phyloP scores from a whole-genome alignment of 2,113 vertebrate genomes.

The Burhinus bistriatus region DNA sequence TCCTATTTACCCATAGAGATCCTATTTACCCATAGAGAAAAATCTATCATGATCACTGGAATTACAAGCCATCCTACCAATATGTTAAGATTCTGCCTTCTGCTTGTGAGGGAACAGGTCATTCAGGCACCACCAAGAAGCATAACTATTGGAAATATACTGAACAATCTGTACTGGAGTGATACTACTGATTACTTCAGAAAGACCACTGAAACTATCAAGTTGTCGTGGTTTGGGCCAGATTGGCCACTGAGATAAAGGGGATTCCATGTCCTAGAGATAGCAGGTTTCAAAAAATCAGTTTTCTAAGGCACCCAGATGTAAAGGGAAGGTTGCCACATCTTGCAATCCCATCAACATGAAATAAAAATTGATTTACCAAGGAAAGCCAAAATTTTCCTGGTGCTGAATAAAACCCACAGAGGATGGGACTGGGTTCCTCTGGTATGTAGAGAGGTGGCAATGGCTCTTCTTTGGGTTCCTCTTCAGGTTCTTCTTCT shows the following conservation, averaged over 20 bases:
- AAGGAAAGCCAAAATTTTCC: slow-evolving; percentile 92
- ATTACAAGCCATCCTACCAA: not conserved
- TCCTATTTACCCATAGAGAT: not conserved
- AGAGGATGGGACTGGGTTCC: slow-evolving; percentile 83
- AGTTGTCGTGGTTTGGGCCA: not conserved
- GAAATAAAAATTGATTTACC: slow-evolving; percentile 72
- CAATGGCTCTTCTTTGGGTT: slow-evolving; percentile 72
- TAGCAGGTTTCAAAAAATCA: not conserved
- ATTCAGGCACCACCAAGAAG: not conserved
- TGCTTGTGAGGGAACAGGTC: not conserved
- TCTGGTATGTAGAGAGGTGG: slow-evolving; percentile 78
- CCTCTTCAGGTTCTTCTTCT: slow-evolving; percentile 31
- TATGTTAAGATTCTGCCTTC: not conserved
- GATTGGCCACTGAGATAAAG: not conserved
- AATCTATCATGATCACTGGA: not conserved
- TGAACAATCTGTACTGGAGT: not conserved
- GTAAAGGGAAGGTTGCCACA: not conserved
- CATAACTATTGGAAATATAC: not conserved
- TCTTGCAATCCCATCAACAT: not conserved
- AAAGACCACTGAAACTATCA: not conserved
- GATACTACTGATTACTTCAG: not conserved
- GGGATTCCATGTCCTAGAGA: not conserved
- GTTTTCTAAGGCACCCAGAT: not conserved
- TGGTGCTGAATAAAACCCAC: slow-evolving; percentile 88
- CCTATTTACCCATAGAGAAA: not conserved